Evolutionary conservation across 2,113 vertebrate species (phyloP), one percentile per base, ranked within the genome.

Genomic region (Thymallus thymallus): DNA sequence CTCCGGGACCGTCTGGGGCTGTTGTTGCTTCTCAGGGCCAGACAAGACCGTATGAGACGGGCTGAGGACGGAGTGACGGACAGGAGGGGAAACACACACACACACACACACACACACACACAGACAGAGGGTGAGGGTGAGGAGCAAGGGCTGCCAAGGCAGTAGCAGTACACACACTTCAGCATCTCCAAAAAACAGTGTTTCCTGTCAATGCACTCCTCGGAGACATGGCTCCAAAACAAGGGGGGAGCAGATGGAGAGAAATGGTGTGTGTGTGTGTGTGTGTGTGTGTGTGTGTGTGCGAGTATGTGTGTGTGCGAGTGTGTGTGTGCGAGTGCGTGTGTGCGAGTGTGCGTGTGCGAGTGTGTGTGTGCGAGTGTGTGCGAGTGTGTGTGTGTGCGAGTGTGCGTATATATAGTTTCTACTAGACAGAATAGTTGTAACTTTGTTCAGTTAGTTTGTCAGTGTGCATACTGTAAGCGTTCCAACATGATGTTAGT

Each of bases 21-120:
- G 63, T 4, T 5, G 16, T 24, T 68, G 65, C 63, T 72, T 83
- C 68, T 85, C 75, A 30, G 66, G 67, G 22, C 63, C 76, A 68
- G 82, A 69, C 3, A 80, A 45, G 41, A 85, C 88, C 68, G 85
- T 70, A 29, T 84, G 74, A 82, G 88, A 79, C 18, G 88, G 82
- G 75, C 91, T 94, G 92, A 48, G 83, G 83, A 88, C 66, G 84
- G 75, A 35, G 68, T 77, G 30, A 30, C 2, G 71, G 61, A 64
- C 23, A 13, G 46, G 66, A 71, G 67, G 48, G 74, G 61, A 24
- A 67, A 32, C n/a, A 75, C 23, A 66, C 23, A 56, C 18, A 55
- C 32, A 46, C 32, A 45, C 35, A 46, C n/a, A n/a, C n/a, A n/a
- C n/a, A 74, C 69, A 75, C 23, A 66, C 23, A 56, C 18, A 55